Conservation (phyloP, 1,140 invertebrate genomes). For the Drosophila kikkawai region DNA sequence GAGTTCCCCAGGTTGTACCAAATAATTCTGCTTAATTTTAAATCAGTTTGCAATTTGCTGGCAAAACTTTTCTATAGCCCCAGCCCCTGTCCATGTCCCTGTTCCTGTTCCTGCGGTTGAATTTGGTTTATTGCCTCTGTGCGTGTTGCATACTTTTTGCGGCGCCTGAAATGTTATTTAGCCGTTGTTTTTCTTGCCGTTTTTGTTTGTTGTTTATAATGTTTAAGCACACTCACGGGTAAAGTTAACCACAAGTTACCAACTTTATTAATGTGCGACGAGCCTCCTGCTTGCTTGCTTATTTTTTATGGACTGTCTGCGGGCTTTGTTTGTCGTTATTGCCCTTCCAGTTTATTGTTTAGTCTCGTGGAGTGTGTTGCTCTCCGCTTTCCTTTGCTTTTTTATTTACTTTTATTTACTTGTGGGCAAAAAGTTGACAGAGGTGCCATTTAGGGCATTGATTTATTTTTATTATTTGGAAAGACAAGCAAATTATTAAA, state of each 20-base stretch:
- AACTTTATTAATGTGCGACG: slow-evolving; percentile 77
- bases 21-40: slow-evolving; percentile 84
- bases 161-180: slow-evolving; percentile 69
- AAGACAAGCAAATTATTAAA: background rate
- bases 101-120: slow-evolving; percentile 48
- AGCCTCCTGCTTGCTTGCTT: slow-evolving; percentile 14
- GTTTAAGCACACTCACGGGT: slow-evolving; percentile 81
- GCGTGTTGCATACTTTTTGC: slow-evolving; percentile 74
- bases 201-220: slow-evolving; percentile 68
- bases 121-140: slow-evolving; percentile 78
- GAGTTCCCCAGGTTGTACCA: slow-evolving; percentile 42
- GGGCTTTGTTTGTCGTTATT: slow-evolving; percentile 42
- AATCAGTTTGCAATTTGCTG: slow-evolving; percentile 81
- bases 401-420: slow-evolving; percentile 58
- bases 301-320: slow-evolving; percentile 68
- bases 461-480: slow-evolving; percentile 41
- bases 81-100: background rate
- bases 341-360: slow-evolving; percentile 44
- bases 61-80: slow-evolving; percentile 40
- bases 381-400: slow-evolving; percentile 7
- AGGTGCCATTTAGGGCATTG: slow-evolving; percentile 29
- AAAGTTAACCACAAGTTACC: slow-evolving; percentile 82
- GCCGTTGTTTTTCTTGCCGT: slow-evolving; percentile 48
- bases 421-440: slow-evolving; percentile 26
- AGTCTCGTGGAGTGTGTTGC: slow-evolving; percentile 28